Conservation (phyloP, 2,113 vertebrate species). For the Meriones unguiculatus region DNA sequence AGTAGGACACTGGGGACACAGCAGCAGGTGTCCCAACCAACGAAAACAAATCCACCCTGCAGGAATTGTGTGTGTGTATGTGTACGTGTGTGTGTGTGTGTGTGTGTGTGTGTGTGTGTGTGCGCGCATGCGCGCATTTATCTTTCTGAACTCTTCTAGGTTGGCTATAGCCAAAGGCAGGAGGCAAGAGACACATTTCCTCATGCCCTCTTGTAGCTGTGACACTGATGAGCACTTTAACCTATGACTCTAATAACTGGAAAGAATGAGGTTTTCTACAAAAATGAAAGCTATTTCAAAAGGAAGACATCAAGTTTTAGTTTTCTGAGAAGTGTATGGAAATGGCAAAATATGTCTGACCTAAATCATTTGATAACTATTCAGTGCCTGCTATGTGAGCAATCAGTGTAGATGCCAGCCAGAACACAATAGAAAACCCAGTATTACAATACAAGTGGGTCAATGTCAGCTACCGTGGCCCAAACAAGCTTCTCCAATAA, state of each 20-base stretch:
- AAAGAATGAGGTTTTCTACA: background rate
- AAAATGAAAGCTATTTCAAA: slow-evolving; percentile 35
- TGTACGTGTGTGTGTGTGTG: no score
- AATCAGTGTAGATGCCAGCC: background rate
- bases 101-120: no score
- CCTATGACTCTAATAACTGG: background rate
- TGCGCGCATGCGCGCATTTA: no score
- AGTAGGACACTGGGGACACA: background rate
- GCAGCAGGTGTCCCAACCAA: background rate
- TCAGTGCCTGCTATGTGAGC: background rate
- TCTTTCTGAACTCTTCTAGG: background rate
- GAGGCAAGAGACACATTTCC: background rate
- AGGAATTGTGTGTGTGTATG: background rate
- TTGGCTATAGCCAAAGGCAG: background rate
- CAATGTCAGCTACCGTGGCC: background rate
- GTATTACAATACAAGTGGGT: background rate
- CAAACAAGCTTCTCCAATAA: slow-evolving; percentile 26
- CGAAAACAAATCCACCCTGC: background rate
- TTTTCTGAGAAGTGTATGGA: background rate
- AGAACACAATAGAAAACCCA: background rate
- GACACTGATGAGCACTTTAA: background rate
- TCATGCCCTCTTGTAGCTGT: background rate
- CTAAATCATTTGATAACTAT: background rate
- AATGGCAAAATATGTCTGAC: slow-evolving; percentile 31
- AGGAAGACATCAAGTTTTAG: slow-evolving; percentile 9